Base-by-base conservation (phyloP, 2,113 vertebrate species). In the Prunella himalayana region DNA sequence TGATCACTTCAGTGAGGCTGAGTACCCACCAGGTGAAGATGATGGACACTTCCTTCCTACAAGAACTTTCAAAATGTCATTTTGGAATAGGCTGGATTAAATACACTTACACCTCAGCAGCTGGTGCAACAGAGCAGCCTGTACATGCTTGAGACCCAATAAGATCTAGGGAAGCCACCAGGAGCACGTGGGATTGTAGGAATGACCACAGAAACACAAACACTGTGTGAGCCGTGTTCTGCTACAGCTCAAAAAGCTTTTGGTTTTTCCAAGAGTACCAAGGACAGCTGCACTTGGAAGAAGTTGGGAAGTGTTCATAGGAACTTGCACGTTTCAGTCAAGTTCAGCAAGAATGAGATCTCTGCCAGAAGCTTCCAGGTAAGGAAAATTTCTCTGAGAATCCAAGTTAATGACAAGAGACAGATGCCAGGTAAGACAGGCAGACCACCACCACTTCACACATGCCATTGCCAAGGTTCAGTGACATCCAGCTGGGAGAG, bases 171-270 rank as follows among this genome's bases (percentile, higher is more conserved):
- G 22, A 47, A 87, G 44, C 7, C 6, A 19, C 10, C 25, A 59
- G 69, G 42, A 72, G 11, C 1, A 15, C 0, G 4, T 6, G 49
- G 68, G 50, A 37, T 0, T 31, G 49, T 2, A 64, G 73, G 44
- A 84, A n/a, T 1, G 6, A 64, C 39, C 64, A n/a, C 11, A 31
- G 76, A 42, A 69, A 33, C 42, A 69, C 33, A 39, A 11, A n/a
- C 17, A 12, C 27, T 16, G 21, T 5, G 3, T 13, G 5, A 61
- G 31, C 30, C 16, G 27, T 3, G 8, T 3, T 28, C 20, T 50
- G 42, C 42, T 25, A 6, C 3, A 45, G 33, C 3, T 51, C 53
- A n/a, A 41, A 69, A 54, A 51, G 12, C 3, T 39, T 11, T 9
- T 24, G 31, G 19, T 22, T 61, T 15, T 76, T 31, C 7, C 3